These are phyloP conservation scores for Neomonachus schauinslandi DNA, from an alignment of 2,113 vertebrate genomes.

Conservation along the genomic window DNA sequence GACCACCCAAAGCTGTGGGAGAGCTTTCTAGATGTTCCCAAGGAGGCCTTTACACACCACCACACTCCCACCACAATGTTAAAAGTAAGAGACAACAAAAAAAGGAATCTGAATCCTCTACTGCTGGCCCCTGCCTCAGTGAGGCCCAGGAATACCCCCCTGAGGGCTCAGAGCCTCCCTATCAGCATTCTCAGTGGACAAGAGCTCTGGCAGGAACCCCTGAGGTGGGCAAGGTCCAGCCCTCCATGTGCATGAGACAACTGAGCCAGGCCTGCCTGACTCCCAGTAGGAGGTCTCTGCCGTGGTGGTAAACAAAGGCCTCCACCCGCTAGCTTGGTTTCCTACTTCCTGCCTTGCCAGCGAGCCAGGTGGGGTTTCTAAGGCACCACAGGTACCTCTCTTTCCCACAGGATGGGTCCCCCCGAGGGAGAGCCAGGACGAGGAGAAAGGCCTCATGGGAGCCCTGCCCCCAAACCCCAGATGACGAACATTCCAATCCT, in stretches of 20 bases:
- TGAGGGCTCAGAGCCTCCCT: constrained; percentile 1
- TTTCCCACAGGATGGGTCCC: constrained; percentile 12
- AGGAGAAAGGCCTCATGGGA: constrained; percentile 76
- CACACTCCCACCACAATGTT: neutral
- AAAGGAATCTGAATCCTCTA: neutral
- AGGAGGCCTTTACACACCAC: neutral
- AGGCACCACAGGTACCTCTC: neutral
- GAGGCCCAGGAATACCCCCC: neutral
- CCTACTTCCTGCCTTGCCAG: constrained; percentile 7
- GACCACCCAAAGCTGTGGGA: neutral
- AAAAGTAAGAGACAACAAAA: constrained; percentile 25
- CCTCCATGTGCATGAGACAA: neutral
- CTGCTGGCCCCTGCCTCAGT: neutral
- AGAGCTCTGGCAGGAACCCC: neutral
- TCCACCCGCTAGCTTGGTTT: constrained; percentile 6
- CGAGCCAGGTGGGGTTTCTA: neutral
- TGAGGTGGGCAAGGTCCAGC: neutral
- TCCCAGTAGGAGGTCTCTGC: neutral
- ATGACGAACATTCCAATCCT: constrained; percentile 51
- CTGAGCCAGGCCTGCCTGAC: neutral
- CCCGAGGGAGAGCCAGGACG: constrained; percentile 64
- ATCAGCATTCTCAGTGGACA: neutral
- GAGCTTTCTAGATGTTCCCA: neutral
- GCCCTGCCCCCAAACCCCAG: constrained; percentile 25
- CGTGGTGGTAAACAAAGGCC: neutral